Conservation (phyloP, 2,888 invertebrate genomes). For the Alitta virens region DNA sequence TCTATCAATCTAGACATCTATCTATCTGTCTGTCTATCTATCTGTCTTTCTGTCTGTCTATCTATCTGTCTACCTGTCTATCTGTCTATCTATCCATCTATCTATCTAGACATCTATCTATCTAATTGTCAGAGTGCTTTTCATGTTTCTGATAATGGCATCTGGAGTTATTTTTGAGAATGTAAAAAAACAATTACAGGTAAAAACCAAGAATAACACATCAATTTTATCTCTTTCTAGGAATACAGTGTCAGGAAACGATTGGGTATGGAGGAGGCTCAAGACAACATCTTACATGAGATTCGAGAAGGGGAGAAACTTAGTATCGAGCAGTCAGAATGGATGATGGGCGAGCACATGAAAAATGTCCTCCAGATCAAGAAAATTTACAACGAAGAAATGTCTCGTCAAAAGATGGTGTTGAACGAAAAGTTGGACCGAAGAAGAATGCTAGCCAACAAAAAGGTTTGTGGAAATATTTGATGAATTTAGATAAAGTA, state of each 20-base stretch:
- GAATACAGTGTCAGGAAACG: slow-evolving; percentile 46
- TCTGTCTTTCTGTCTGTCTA: too few relatives aligned
- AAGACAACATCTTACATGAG: slow-evolving; percentile 39
- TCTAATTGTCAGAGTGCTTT: too few relatives aligned
- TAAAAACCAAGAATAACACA: neutral
- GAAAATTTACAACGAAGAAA: slow-evolving; percentile 49
- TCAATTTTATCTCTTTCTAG: slow-evolving; percentile 32
- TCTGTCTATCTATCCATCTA: too few relatives aligned
- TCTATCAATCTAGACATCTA: too few relatives aligned
- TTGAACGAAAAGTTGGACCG: slow-evolving; percentile 52
- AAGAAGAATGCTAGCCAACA: slow-evolving; percentile 44
- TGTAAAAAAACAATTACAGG: too few relatives aligned
- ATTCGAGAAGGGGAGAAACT: slow-evolving; percentile 37
- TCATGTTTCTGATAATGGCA: too few relatives aligned
- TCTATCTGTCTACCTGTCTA: too few relatives aligned
- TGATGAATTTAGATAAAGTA: too few relatives aligned
- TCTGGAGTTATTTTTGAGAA: too few relatives aligned
- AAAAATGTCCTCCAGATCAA: slow-evolving; percentile 35
- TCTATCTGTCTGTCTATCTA: too few relatives aligned
- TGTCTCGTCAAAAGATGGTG: slow-evolving; percentile 47
- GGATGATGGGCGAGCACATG: slow-evolving; percentile 43
- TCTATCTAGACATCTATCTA: too few relatives aligned
- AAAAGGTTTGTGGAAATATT: slow-evolving; percentile 44
- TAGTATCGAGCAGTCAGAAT: slow-evolving; percentile 43
- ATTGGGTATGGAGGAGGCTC: slow-evolving; percentile 46